phyloP scores from a whole-genome alignment of 1,140 invertebrate genomes.

The Saccostrea glomerata region DNA sequence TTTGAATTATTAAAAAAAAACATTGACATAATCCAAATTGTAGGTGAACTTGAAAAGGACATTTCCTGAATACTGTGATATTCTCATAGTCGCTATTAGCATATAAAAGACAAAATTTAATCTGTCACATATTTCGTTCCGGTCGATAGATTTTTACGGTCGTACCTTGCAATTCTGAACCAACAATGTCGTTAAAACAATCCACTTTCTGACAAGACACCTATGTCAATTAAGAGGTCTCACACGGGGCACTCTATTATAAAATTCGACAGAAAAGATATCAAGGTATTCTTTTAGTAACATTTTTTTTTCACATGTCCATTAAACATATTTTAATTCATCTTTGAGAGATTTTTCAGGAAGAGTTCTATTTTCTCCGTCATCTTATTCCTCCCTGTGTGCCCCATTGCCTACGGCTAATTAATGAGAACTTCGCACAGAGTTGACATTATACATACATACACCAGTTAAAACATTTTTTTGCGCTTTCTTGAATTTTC shows the following conservation, averaged over 20 bases:
- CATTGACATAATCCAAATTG: background rate
- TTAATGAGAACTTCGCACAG: background rate
- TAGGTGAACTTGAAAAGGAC: background rate
- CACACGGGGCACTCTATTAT: background rate
- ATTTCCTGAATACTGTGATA: background rate
- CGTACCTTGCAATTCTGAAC: constrained; percentile 27
- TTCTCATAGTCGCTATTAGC: background rate
- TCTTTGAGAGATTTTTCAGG: no score
- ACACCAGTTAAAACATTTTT: background rate
- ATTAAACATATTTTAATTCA: no score
- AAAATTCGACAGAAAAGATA: background rate
- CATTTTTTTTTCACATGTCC: no score
- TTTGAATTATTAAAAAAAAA: background rate
- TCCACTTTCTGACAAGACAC: constrained; percentile 23
- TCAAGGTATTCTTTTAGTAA: background rate
- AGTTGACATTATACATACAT: constrained; percentile 12
- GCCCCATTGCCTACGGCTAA: constrained; percentile 17
- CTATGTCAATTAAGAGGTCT: constrained; percentile 30
- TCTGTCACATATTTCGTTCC: constrained; percentile 27
- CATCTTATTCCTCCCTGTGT: background rate
- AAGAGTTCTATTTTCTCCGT: background rate
- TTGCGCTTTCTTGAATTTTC: constrained; percentile 1
- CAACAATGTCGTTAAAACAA: constrained; percentile 21
- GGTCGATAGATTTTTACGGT: constrained; percentile 19
- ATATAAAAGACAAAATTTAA: constrained; percentile 33